Conservation (phyloP, 2,888 invertebrate genomes). For the Yponomeuta plumbellus region DNA sequence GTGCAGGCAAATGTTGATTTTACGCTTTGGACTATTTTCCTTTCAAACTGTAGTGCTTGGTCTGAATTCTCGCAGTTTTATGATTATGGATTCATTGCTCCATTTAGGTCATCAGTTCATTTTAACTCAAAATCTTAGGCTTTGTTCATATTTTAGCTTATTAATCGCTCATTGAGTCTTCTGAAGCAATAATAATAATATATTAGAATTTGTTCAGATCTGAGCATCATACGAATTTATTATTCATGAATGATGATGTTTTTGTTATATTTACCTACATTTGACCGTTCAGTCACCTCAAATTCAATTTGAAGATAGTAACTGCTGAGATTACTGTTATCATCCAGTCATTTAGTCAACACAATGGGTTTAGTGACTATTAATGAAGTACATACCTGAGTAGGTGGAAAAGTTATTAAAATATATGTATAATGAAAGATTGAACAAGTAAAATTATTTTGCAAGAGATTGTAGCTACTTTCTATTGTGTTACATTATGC, state of each 20-base stretch:
- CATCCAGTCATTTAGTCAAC: neutral
- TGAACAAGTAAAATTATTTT: no score
- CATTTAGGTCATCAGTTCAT: neutral
- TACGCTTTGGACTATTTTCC: conserved; percentile 43
- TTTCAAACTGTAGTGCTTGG: conserved; percentile 33
- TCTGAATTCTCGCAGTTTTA: conserved; percentile 1
- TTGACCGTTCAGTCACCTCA: neutral
- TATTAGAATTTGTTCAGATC: no score
- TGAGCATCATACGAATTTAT: no score
- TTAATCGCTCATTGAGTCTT: neutral
- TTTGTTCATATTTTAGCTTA: neutral
- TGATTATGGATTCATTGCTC: neutral
- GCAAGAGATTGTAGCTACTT: no score
- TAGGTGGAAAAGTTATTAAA: no score
- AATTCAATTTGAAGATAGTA: neutral
- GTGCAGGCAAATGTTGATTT: conserved; percentile 24
- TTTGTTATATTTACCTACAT: neutral
- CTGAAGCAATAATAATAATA: neutral
- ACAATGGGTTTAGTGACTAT: neutral
- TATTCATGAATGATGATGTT: neutral
- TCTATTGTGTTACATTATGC: neutral
- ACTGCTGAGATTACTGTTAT: neutral
- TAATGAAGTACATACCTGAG: neutral
- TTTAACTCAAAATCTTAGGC: neutral
- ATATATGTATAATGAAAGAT: no score